A percentile compares a stretch with the other conserved stretches of the same genome.
phyloP scores from a whole-genome alignment of 1,140 invertebrate genomes.

The Atopsyche davidsoni region DNA sequence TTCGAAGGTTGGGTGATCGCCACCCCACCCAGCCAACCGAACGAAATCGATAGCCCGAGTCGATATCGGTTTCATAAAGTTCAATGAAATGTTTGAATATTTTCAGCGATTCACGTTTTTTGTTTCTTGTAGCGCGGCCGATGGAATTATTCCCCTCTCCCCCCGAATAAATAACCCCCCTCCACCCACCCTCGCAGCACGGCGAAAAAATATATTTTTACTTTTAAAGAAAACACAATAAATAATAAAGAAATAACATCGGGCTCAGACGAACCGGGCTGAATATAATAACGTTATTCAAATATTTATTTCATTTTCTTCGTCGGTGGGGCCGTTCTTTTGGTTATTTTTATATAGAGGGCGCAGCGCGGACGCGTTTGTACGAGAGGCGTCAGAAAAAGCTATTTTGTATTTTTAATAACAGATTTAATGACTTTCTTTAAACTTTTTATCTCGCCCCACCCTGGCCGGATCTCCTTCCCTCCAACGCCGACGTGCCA shows the following conservation, averaged over 20 bases:
- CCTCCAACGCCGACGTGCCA: conserved; percentile 13
- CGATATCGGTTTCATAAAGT: too few species aligned
- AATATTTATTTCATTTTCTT: conserved; percentile 31
- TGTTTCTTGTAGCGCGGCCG: conserved; percentile 14
- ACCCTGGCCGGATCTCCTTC: conserved; percentile 16
- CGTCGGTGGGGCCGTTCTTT: conserved; percentile 26
- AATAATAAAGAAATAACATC: conserved; percentile 32
- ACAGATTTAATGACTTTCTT: conserved; percentile 31
- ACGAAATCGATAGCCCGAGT: too few species aligned
- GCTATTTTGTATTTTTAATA: conserved; percentile 32
- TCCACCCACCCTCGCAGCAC: neutral
- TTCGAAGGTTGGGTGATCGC: too few species aligned
- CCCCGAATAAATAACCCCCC: conserved; percentile 20
- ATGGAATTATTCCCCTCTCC: conserved; percentile 15
- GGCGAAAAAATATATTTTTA: conserved; percentile 27
- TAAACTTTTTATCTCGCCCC: conserved; percentile 27
- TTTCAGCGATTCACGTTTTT: conserved; percentile 3
- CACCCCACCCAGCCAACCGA: too few species aligned
- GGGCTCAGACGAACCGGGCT: conserved; percentile 24
- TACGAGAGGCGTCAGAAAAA: conserved; percentile 23
- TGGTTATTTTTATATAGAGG: conserved; percentile 30
- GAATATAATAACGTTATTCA: conserved; percentile 31
- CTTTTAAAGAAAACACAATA: conserved; percentile 31
- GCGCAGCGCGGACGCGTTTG: conserved; percentile 18
- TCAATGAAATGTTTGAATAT: too few species aligned